Evolutionary conservation across 2,888 invertebrate genomes (phyloP), one percentile per base, ranked within the genome.

Genomic region (Eupeodes luniger): DNA sequence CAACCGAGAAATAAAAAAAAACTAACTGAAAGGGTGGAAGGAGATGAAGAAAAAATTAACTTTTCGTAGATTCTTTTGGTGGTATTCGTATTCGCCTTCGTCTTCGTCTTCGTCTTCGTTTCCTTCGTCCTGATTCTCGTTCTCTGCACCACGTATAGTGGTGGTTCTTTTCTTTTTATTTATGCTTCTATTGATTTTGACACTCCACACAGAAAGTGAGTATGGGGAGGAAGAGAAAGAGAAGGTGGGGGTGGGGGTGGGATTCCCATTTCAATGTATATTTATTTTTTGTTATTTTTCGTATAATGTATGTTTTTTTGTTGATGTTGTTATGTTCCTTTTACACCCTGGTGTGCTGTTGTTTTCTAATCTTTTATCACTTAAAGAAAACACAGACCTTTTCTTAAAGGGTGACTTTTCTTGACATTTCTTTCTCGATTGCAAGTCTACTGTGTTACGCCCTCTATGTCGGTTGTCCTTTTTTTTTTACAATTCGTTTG

Each of bases 31-130:
- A 36, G 14, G 44, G 14, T 27, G 74, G 69, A 36, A 51, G 16
- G 69, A 57, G 74, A 10, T 67, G 69, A 62, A 53, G 74, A 57
- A 57, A 61, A 77, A 83, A 64, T 69, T 51, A 61, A 70, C 81
- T 75, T 85, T 81, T 81, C 70, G 76, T 77, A 70, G 64, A 70
- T 81, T 66, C 77, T 74, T 85, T 85, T 67, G 81, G 76, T 83
- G 49, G 74, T 80, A 62, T 76, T 84, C 69, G 79, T 49, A 55
- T 55, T 76, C 51, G 59, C n/a, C 44, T 16, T 49, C 66, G 1
- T 51, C 66, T 5, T 27, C 66, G 1, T 51, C 66, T 5, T 27
- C 57, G 2, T 57, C 59, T 12, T 61, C 40, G 40, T n/a, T 6
- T 14, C 6, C 40, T 9, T 40, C 9, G 40, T 27, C 27, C 27